Evolutionary conservation across 2,888 invertebrate species (phyloP).

Genomic region (Heliconius ismenius): DNA sequence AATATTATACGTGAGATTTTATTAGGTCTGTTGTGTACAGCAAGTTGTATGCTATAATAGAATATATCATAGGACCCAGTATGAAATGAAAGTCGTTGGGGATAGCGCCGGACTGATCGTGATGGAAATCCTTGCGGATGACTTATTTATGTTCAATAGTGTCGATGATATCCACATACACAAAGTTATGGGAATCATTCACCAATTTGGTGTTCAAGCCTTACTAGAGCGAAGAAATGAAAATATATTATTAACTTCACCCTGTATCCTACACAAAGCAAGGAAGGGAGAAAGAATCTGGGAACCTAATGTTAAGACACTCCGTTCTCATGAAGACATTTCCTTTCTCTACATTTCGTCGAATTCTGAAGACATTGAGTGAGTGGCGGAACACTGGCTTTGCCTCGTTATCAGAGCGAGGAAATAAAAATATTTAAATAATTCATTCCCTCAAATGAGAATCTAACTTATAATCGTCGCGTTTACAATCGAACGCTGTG

Average conservation of each 20-base stretch:
- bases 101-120: too few relatives aligned
- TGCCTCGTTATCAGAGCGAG: background rate
- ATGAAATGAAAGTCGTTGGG: too few relatives aligned
- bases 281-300: background rate
- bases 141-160: too few relatives aligned
- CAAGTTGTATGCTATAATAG: background rate
- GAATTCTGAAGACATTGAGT: background rate
- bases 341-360: background rate
- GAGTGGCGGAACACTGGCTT: background rate
- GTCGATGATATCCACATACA: too few relatives aligned
- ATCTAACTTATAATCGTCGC: too few relatives aligned
- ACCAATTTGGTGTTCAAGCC: too few relatives aligned
- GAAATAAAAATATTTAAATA: background rate
- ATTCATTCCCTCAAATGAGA: too few relatives aligned
- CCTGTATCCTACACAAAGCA: background rate
- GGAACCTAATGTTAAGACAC: background rate
- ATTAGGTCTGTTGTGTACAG: background rate
- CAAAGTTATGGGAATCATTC: too few relatives aligned
- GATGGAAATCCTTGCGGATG: too few relatives aligned
- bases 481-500: too few relatives aligned
- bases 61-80: too few relatives aligned
- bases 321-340: background rate
- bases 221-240: background rate
- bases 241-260: background rate
- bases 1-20: constrained; percentile 1